phyloP scores from a whole-genome alignment of 2,888 invertebrate species.

The Mamestra brassicae region DNA sequence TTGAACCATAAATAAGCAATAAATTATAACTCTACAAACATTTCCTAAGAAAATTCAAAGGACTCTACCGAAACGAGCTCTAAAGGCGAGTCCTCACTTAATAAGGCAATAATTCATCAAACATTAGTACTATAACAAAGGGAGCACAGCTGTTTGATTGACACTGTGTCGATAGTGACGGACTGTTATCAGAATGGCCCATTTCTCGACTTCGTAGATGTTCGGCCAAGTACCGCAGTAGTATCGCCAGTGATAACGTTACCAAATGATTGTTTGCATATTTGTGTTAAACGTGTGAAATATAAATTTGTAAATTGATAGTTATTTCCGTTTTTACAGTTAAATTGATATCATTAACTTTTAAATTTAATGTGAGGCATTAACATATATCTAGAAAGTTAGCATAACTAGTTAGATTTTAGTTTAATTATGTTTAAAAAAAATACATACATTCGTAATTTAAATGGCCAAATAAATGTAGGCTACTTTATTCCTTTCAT shows the following conservation, averaged over 20 bases:
- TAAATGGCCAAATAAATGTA: too few relatives aligned
- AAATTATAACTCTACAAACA: background rate
- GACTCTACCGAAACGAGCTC: background rate
- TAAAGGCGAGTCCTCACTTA: slow-evolving; percentile 15
- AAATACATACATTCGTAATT: too few relatives aligned
- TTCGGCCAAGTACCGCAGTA: slow-evolving; percentile 36
- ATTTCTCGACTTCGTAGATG: slow-evolving; percentile 75
- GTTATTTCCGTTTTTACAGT: slow-evolving; percentile 25
- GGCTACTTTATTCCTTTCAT: background rate
- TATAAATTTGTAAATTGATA: slow-evolving; percentile 18
- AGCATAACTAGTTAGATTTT: too few relatives aligned
- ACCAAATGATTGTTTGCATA: slow-evolving; percentile 45
- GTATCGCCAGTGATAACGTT: slow-evolving; percentile 40
- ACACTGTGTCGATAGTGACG: slow-evolving; percentile 64
- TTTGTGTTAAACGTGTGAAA: slow-evolving; percentile 42
- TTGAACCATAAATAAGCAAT: background rate
- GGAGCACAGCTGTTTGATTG: slow-evolving; percentile 68
- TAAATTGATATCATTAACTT: background rate
- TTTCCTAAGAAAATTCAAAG: slow-evolving; percentile 8
- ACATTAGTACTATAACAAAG: slow-evolving; percentile 52
- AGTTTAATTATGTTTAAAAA: too few relatives aligned
- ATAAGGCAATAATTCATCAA: slow-evolving; percentile 45
- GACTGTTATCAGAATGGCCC: slow-evolving; percentile 76
- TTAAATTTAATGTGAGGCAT: background rate
- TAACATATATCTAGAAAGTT: too few relatives aligned